Percentiles rank a stretch among this genome's conserved stretches.
These are phyloP conservation scores for Barnardius zonarius DNA, from an alignment of 2,113 vertebrate genomes.

Conservation along the genomic window DNA sequence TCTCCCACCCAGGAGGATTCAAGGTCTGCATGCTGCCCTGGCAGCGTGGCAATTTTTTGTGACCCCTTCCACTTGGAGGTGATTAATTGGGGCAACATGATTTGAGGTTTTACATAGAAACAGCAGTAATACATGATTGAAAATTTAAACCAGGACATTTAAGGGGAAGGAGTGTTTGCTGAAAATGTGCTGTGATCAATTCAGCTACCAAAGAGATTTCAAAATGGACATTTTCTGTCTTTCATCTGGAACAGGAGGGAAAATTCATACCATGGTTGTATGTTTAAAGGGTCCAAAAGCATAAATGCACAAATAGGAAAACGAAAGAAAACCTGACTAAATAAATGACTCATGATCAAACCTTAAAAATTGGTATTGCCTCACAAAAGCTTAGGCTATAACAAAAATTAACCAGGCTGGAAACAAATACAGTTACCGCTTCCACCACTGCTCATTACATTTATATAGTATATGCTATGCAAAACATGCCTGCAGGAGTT, in stretches of 20 bases:
- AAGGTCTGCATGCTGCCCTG: not conserved
- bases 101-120: not conserved
- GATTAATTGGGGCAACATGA: not conserved
- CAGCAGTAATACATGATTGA: not conserved
- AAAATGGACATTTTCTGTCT: not conserved
- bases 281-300: not conserved
- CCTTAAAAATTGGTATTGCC: not conserved
- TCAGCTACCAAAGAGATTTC: not conserved
- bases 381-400: not conserved
- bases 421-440: not conserved
- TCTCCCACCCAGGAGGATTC: not conserved
- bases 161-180: not conserved
- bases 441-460: not conserved
- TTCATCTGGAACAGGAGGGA: not conserved
- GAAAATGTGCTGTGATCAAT: not conserved
- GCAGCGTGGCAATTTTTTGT: not conserved
- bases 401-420: not conserved
- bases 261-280: fast-evolving
- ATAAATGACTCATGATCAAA: not conserved
- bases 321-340: not conserved
- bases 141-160: not conserved
- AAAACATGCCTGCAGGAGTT: not conserved
- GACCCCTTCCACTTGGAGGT: not conserved
- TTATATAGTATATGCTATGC: not conserved
- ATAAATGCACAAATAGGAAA: not conserved